Evolutionary conservation across 2,113 vertebrate genomes (phyloP).

Genomic region (Lepus americanus): DNA sequence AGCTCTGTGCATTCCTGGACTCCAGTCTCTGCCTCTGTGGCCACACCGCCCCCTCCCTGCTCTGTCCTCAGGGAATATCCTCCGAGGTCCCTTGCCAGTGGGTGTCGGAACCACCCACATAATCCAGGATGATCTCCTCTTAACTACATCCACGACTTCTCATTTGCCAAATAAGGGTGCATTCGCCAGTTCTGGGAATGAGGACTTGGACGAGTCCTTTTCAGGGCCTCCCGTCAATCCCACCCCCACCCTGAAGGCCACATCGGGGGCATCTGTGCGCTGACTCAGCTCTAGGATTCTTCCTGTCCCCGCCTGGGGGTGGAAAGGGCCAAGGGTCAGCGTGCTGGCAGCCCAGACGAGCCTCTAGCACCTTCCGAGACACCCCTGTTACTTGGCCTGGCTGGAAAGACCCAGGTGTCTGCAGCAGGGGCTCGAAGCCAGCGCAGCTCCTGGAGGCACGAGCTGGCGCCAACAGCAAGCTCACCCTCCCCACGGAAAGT

Average conservation of each 20-base stretch:
- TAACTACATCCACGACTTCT: neutral
- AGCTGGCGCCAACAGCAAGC: neutral
- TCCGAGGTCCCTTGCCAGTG: neutral
- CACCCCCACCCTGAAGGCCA: neutral
- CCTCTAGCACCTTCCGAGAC: slow-evolving; percentile 9
- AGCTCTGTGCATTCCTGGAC: neutral
- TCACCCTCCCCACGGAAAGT: neutral
- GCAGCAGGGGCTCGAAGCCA: too few relatives aligned
- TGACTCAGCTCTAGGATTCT: neutral
- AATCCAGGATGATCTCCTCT: neutral
- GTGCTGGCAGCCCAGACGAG: neutral
- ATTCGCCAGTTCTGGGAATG: neutral
- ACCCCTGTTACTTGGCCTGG: neutral
- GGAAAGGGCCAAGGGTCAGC: neutral
- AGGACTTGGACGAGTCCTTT: neutral
- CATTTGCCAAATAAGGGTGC: neutral
- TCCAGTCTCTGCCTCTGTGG: neutral
- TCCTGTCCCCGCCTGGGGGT: neutral
- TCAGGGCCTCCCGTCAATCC: neutral
- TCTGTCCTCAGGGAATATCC: neutral
- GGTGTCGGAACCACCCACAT: neutral
- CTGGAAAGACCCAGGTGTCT: slow-evolving; percentile 44
- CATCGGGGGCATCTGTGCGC: neutral
- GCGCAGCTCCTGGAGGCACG: too few relatives aligned
- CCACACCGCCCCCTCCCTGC: neutral